Percentiles rank a stretch among this genome's conserved stretches.
Evolutionary conservation across 2,888 invertebrate genomes (phyloP).

Genomic region (Mythimna vitellina): DNA sequence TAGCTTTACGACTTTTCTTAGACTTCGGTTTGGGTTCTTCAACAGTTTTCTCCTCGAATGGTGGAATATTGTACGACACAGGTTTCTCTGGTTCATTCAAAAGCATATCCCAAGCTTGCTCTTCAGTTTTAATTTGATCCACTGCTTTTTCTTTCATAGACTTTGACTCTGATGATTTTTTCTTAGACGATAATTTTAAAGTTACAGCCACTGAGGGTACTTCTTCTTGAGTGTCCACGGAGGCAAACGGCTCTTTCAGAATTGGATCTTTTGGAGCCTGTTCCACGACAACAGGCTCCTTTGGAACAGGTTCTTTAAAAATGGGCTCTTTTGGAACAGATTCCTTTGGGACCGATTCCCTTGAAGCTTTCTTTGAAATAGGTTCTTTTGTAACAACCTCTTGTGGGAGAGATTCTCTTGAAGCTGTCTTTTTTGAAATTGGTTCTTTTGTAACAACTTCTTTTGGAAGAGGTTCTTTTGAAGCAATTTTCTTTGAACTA

Average conservation of each 20-base stretch:
- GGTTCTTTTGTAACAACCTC: conserved; percentile 16
- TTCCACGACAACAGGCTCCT: conserved; percentile 31
- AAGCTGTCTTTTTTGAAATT: conserved; percentile 22
- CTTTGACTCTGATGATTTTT: conserved; percentile 62
- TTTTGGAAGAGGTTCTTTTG: conserved; percentile 19
- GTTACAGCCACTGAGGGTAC: conserved; percentile 46
- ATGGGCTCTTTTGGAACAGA: conserved; percentile 5
- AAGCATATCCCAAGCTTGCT: conserved; percentile 87
- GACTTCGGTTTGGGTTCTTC: conserved; percentile 81
- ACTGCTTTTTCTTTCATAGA: conserved; percentile 56
- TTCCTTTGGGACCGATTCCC: conserved; percentile 20
- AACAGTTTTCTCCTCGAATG: conserved; percentile 62
- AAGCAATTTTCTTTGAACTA: conserved; percentile 7
- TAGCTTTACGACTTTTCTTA: conserved; percentile 80
- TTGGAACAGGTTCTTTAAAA: conserved; percentile 11
- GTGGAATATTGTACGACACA: conserved; percentile 62
- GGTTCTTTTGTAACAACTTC: conserved; percentile 22
- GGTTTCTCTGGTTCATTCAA: conserved; percentile 79
- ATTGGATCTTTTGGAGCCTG: conserved; percentile 20
- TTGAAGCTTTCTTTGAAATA: conserved; percentile 12
- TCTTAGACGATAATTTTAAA: conserved; percentile 60
- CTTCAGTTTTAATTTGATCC: conserved; percentile 80
- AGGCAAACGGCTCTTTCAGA: conserved; percentile 15
- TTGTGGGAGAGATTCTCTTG: conserved; percentile 14
- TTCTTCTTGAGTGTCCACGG: conserved; percentile 32